Conservation (phyloP, 2,888 invertebrate species). For the Parnassius glacialis region DNA sequence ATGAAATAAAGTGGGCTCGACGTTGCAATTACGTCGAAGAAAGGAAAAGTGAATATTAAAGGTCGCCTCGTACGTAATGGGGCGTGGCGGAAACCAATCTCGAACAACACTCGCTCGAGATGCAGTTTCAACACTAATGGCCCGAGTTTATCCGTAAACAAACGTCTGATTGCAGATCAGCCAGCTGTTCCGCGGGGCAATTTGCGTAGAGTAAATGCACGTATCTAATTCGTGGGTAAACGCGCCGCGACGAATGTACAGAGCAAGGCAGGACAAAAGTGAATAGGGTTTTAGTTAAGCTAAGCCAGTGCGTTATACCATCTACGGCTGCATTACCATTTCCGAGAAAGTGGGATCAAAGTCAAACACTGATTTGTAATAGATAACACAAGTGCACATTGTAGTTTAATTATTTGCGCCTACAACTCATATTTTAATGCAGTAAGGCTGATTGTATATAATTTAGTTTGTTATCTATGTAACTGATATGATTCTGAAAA, state of each 20-base stretch:
- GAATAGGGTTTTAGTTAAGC: no score
- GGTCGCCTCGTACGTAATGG: conserved; percentile 5
- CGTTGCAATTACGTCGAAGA: neutral
- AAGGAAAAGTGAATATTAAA: conserved; percentile 9
- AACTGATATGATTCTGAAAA: no score
- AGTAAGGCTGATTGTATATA: no score
- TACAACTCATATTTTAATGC: no score
- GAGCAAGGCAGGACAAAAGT: neutral
- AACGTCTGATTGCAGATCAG: neutral
- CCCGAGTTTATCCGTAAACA: conserved; percentile 13
- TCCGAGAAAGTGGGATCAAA: no score
- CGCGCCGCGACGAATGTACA: neutral
- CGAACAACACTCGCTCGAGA: neutral
- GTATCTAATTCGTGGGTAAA: neutral
- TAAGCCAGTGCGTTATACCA: no score
- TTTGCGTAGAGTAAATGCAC: conserved; percentile 8
- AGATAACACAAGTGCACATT: no score
- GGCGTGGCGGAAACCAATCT: conserved; percentile 8
- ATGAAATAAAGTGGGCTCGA: neutral
- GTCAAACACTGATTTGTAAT: no score
- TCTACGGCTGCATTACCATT: no score
- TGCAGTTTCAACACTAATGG: conserved; percentile 1
- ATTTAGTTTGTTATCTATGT: no score
- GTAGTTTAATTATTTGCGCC: no score
- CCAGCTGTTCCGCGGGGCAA: conserved; percentile 4